phyloP scores from a whole-genome alignment of 2,113 vertebrate species.

The Todiramphus saurophagus region DNA sequence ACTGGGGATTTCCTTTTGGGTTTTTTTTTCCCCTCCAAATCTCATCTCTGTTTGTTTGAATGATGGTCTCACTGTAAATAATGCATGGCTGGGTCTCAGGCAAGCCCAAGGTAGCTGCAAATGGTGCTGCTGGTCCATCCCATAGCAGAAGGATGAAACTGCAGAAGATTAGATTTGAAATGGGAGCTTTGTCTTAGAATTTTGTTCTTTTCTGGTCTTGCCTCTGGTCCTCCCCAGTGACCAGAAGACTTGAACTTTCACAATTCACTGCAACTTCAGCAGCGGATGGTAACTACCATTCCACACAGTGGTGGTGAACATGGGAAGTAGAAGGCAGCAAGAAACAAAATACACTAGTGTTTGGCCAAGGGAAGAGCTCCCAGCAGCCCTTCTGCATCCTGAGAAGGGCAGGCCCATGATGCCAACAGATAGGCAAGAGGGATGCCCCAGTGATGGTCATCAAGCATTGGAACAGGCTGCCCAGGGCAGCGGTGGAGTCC shows the following conservation, averaged over 20 bases:
- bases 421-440: not conserved
- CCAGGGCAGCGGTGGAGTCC: not conserved
- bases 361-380: not conserved
- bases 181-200: not conserved
- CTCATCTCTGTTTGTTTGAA: not conserved
- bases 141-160: not conserved
- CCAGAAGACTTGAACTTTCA: not conserved
- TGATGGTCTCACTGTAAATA: not conserved
- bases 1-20: too few relatives aligned
- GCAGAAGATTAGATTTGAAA: not conserved
- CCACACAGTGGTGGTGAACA: fast-evolving
- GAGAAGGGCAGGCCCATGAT: not conserved
- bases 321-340: not conserved
- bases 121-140: not conserved
- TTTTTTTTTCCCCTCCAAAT: not conserved
- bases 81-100: not conserved
- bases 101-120: not conserved
- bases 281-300: not conserved
- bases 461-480: not conserved
- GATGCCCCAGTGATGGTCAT: not conserved
- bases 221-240: not conserved
- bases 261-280: not conserved
- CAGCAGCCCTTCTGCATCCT: fast-evolving
- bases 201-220: not conserved
- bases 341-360: not conserved